Evolutionary conservation across 2,113 vertebrate genomes (phyloP).

Genomic region (Bufo gargarizans): DNA sequence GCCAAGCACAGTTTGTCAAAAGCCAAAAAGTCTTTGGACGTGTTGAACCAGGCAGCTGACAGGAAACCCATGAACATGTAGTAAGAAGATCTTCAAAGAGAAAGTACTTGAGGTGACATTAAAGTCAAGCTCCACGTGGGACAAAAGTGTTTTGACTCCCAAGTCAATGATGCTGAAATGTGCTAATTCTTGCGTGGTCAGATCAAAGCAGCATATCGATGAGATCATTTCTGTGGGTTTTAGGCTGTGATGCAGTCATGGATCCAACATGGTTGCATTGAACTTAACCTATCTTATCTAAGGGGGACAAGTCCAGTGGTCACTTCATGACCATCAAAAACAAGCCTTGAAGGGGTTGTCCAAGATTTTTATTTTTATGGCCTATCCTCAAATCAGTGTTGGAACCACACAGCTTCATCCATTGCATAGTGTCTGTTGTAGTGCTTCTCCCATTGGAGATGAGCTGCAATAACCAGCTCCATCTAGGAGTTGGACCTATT

Average conservation of each 20-base stretch:
- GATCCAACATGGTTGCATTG: not conserved
- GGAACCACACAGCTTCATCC: too few relatives aligned
- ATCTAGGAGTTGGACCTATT: too few relatives aligned
- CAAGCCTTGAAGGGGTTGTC: too few relatives aligned
- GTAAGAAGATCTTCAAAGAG: not conserved
- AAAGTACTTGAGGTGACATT: not conserved
- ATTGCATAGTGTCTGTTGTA: too few relatives aligned
- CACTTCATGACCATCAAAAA: not conserved
- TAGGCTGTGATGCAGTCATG: not conserved
- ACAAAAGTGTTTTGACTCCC: not conserved
- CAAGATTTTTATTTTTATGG: too few relatives aligned
- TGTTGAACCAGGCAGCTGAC: constrained; percentile 12
- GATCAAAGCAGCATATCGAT: not conserved
- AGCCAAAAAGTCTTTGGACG: not conserved
- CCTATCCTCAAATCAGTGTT: too few relatives aligned
- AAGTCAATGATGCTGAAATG: not conserved
- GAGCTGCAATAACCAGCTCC: too few relatives aligned
- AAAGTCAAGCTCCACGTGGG: not conserved
- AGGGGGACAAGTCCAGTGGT: too few relatives aligned
- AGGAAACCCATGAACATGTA: constrained; percentile 1
- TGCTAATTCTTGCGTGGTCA: not conserved
- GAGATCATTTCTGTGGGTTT: not conserved
- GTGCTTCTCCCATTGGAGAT: too few relatives aligned
- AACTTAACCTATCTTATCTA: not conserved
- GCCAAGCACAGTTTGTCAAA: not conserved